These are phyloP conservation scores for Petrophora chlorosata DNA, from an alignment of 2,888 invertebrate species.

Conservation along the genomic window DNA sequence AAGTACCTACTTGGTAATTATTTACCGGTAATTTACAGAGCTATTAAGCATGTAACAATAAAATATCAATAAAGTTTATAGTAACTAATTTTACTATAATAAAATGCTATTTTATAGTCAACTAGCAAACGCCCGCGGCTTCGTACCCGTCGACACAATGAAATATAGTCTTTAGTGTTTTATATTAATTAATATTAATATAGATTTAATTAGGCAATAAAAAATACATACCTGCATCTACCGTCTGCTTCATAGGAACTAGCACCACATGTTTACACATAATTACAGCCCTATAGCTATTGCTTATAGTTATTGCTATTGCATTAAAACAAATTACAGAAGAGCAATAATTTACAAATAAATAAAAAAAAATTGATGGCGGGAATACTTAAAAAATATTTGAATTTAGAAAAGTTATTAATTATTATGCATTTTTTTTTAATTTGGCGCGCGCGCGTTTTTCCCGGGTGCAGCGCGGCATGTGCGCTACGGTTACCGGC, in stretches of 20 bases:
- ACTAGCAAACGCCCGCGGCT: too few relatives aligned
- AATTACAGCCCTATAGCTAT: too few relatives aligned
- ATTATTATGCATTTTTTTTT: conserved; percentile 1
- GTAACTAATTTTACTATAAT: too few relatives aligned
- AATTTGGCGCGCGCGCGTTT: conserved; percentile 19
- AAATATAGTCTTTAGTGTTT: too few relatives aligned
- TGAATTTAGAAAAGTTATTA: neutral
- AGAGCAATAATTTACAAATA: neutral
- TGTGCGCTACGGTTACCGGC: conserved; percentile 15
- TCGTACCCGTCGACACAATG: too few relatives aligned
- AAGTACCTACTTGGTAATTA: too few relatives aligned
- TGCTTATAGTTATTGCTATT: too few relatives aligned
- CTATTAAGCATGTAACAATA: too few relatives aligned
- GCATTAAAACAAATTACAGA: conserved; percentile 16
- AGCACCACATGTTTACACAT: conserved; percentile 71
- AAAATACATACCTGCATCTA: conserved; percentile 58
- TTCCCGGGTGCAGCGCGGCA: conserved; percentile 10
- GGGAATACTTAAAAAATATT: neutral
- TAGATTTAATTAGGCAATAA: conserved; percentile 5
- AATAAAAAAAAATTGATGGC: neutral
- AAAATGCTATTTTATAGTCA: too few relatives aligned
- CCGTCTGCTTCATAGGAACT: conserved; percentile 60
- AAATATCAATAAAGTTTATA: too few relatives aligned
- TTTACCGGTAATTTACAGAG: too few relatives aligned
- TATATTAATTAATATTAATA: neutral